Evolutionary conservation across 2,888 invertebrate genomes (phyloP), one percentile per base, ranked within the genome.

Genomic region (Esperia sulphurella): DNA sequence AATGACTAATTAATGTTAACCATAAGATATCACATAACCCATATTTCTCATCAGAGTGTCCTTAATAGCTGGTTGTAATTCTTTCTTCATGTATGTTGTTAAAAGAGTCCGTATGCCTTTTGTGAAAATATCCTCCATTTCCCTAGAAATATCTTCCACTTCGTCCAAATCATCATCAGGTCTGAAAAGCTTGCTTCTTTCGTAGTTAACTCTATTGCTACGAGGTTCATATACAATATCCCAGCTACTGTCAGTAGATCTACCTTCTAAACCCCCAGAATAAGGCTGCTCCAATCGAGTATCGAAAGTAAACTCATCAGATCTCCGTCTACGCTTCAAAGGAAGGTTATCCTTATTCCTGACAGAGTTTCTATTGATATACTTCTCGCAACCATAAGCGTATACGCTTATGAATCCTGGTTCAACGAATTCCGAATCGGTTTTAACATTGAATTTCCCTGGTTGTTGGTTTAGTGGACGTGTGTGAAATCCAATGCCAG

Each of bases 21-120:
- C 96, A 72, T 96, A 96, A 49, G 96, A 96, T 64, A 96, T 92
- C 39, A 95, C 95, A 74, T 96, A 96, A 6, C 96, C 96, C 94
- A 96, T 94, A 71, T 95, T 95, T 55, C 94, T 91, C 96, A 96
- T 95, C 30, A 96, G 83, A 0, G 96, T 95, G 68, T 96, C 96
- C 71, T 95, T 95, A 48, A 96, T 95, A 37, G 96, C 95, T 8
- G 95, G 95, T 65, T 96, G 95, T 43, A 96, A 75, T 64, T 95
- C 94, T 57, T 93, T 93, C 71, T 96, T 95, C 94, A 96, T 95
- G 63, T 96, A 96, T 28, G 94, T 94, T 0, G 95, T 95, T 40
- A 96, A 75, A 41, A 96, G 90, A 12, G 95, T 94, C 58, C 95
- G 91, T 41, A 96, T 95, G n/a, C 96, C 95, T 76, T 94, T 93